phyloP scores from a whole-genome alignment of 92 coral and sea anemone species.

The Phenganax subtilis region DNA sequence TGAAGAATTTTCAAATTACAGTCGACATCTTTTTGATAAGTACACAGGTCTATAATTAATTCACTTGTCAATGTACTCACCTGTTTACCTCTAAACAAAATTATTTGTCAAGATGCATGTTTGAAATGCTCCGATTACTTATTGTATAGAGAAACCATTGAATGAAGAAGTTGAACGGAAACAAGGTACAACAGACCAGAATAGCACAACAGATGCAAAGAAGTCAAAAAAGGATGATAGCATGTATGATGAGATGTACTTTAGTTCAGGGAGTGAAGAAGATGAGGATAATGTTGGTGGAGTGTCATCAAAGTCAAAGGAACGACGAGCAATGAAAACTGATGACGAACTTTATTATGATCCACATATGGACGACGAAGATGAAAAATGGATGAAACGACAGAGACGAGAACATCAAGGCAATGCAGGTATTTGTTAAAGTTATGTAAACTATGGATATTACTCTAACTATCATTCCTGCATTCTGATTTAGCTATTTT shows the following conservation, averaged over 20 bases:
- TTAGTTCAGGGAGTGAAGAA: constrained; percentile 90
- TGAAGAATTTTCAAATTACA: constrained; percentile 43
- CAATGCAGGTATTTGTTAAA: constrained; percentile 27
- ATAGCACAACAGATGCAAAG: background rate
- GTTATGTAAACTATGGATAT: background rate
- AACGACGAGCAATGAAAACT: constrained; percentile 66
- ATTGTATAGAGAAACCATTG: background rate
- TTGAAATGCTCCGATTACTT: background rate
- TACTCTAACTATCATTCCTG: too few relatives aligned
- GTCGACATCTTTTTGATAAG: background rate
- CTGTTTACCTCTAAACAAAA: too few relatives aligned
- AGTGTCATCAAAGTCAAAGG: constrained; percentile 72
- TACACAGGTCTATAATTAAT: constrained; percentile 5
- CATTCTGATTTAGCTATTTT: background rate
- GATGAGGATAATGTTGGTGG: constrained; percentile 92
- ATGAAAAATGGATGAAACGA: constrained; percentile 79
- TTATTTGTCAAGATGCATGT: too few relatives aligned
- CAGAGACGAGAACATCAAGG: constrained; percentile 63
- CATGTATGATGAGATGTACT: constrained; percentile 79
- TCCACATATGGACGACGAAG: constrained; percentile 94
- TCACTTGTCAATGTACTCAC: background rate
- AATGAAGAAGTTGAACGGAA: background rate
- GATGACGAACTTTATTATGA: constrained; percentile 88
- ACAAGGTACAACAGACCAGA: background rate
- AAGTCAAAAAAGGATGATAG: constrained; percentile 23